These are phyloP conservation scores for Symphodus melops DNA, from an alignment of 2,113 vertebrate species.

Conservation along the genomic window DNA sequence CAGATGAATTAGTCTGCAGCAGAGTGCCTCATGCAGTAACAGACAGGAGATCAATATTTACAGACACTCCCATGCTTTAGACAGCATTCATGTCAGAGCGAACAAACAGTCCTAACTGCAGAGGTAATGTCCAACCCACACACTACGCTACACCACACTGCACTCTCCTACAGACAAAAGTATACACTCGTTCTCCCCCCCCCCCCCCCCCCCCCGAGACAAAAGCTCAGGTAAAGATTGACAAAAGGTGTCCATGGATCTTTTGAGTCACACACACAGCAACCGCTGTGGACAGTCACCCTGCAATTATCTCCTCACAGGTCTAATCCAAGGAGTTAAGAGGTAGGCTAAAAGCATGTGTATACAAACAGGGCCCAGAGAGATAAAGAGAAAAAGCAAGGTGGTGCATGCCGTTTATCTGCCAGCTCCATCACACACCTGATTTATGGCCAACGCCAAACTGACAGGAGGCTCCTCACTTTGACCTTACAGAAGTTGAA, in stretches of 20 bases:
- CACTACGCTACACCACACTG: constrained; percentile 35
- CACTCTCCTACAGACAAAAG: constrained; percentile 41
- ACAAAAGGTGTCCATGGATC: constrained; percentile 81
- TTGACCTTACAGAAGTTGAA: constrained; percentile 54
- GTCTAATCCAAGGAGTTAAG: constrained; percentile 81
- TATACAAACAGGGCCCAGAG: constrained; percentile 76
- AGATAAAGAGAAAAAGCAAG: constrained; percentile 57
- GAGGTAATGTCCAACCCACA: constrained; percentile 70
- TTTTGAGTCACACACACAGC: constrained; percentile 70
- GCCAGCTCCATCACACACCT: constrained; percentile 71
- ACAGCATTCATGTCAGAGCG: constrained; percentile 75
- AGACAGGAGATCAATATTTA: constrained; percentile 80
- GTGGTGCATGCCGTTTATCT: constrained; percentile 73
- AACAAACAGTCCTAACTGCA: constrained; percentile 66
- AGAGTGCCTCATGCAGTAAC: constrained; percentile 66
- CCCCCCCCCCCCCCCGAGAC: constrained; percentile 51
- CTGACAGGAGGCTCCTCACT: constrained; percentile 64
- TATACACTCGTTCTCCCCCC: constrained; percentile 33
- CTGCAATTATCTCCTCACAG: constrained; percentile 82
- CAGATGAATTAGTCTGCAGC: constrained; percentile 61
- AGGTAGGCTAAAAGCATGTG: constrained; percentile 85
- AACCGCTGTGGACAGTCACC: constrained; percentile 75
- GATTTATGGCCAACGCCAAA: constrained; percentile 67
- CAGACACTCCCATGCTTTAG: constrained; percentile 75
- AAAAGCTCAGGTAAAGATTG: constrained; percentile 77